Percentiles rank a stretch among this genome's conserved stretches.
Conservation (phyloP, 64 coral and sea anemone species). For the Stichodactyla mertensii region DNA sequence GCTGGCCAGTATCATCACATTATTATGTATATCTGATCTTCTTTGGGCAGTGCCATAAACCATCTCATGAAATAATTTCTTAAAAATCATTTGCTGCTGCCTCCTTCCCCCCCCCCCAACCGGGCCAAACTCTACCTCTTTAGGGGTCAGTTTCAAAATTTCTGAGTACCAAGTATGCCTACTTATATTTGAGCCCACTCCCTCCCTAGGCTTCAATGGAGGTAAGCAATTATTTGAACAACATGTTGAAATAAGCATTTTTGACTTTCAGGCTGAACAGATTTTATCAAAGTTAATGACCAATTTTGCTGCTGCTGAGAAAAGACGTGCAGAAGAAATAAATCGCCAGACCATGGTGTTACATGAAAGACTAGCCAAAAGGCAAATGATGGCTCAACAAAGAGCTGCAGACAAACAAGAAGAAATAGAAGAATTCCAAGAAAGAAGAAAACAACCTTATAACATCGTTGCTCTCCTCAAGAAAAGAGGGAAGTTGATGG, state of each 20-base stretch:
- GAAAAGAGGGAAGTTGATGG: conserved; percentile 65
- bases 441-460: conserved; percentile 38
- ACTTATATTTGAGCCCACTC: no score
- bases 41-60: no score
- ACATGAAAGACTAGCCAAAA: conserved; percentile 67
- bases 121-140: no score
- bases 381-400: conserved; percentile 66
- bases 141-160: no score
- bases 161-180: no score
- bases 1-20: no score
- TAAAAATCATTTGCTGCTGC: no score
- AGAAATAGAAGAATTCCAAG: conserved; percentile 81
- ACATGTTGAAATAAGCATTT: neutral
- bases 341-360: conserved; percentile 83
- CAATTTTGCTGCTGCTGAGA: conserved; percentile 72
- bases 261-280: conserved; percentile 56
- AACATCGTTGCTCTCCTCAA: conserved; percentile 53
- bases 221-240: no score
- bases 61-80: no score
- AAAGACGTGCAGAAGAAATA: conserved; percentile 67
- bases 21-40: no score
- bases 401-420: conserved; percentile 60
- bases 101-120: no score
- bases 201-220: no score
- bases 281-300: conserved; percentile 83